Conservation (phyloP, 2,888 invertebrate species). For the Cistogaster globosa region DNA sequence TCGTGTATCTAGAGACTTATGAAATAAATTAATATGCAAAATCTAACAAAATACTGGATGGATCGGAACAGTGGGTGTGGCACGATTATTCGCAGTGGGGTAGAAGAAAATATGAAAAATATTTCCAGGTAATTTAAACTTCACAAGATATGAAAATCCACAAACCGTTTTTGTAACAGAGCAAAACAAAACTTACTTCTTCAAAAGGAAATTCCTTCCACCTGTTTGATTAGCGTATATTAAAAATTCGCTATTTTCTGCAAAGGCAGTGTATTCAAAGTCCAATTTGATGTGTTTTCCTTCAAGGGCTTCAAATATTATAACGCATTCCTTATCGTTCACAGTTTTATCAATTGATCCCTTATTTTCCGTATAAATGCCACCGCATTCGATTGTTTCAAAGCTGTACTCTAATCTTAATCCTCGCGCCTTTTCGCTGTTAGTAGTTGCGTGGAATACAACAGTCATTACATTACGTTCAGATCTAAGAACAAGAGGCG, state of each 20-base stretch:
- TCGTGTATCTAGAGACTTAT: too few species aligned
- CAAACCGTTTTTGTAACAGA: not conserved
- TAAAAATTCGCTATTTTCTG: slow-evolving; percentile 59
- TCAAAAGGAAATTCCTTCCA: slow-evolving; percentile 64
- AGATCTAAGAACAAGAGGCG: slow-evolving; percentile 85
- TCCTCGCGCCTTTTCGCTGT: slow-evolving; percentile 84
- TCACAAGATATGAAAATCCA: too few species aligned
- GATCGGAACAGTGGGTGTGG: too few species aligned
- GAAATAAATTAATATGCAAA: too few species aligned
- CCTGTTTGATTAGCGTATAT: slow-evolving; percentile 72
- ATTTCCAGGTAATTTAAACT: too few species aligned
- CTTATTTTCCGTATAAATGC: slow-evolving; percentile 85
- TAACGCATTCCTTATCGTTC: slow-evolving; percentile 45
- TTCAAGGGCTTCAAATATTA: slow-evolving; percentile 87
- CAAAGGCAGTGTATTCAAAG: slow-evolving; percentile 58
- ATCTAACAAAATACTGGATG: too few species aligned
- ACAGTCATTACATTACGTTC: slow-evolving; percentile 89
- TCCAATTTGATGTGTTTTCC: slow-evolving; percentile 83
- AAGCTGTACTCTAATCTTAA: slow-evolving; percentile 89
- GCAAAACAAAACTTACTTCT: slow-evolving; percentile 70
- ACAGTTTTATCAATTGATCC: slow-evolving; percentile 50
- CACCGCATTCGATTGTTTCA: slow-evolving; percentile 87
- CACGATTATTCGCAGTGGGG: too few species aligned
- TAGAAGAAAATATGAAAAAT: too few species aligned
- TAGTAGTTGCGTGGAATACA: slow-evolving; percentile 86